A percentile compares a stretch with the other conserved stretches of the same genome.
These are phyloP conservation scores for Euzetes globulus DNA, from an alignment of 2,888 invertebrate genomes.

Conservation along the genomic window DNA sequence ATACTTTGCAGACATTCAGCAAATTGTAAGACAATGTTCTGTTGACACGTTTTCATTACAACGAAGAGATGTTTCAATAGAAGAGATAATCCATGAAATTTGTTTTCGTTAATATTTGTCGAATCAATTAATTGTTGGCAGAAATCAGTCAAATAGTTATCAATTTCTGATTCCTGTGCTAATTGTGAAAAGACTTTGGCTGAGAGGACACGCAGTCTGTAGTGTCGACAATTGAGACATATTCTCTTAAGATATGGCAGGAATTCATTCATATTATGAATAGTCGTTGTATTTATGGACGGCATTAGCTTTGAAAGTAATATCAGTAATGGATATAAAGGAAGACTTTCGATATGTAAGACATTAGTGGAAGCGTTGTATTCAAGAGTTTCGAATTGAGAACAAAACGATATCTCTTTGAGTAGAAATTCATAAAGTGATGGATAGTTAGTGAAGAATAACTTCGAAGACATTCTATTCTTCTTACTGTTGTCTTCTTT, in stretches of 20 bases:
- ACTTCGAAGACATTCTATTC: slow-evolving; percentile 27
- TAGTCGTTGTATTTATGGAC: slow-evolving; percentile 13
- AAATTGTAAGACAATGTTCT: background rate
- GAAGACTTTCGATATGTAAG: slow-evolving; percentile 1
- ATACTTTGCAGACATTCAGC: background rate
- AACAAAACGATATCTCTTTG: slow-evolving; percentile 22
- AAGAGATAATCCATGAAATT: slow-evolving; percentile 19
- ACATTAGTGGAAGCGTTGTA: background rate
- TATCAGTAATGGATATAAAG: slow-evolving; percentile 30
- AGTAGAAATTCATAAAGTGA: slow-evolving; percentile 56
- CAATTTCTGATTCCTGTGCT: slow-evolving; percentile 2
- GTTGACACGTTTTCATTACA: background rate
- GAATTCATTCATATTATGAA: slow-evolving; percentile 26
- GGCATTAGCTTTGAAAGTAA: slow-evolving; percentile 28
- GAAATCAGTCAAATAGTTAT: background rate
- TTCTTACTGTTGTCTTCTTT: slow-evolving; percentile 9
- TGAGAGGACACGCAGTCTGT: slow-evolving; percentile 28
- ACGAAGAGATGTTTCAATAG: background rate
- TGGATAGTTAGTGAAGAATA: slow-evolving; percentile 70
- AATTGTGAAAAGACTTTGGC: slow-evolving; percentile 26
- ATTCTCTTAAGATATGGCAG: slow-evolving; percentile 12
- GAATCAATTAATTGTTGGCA: background rate
- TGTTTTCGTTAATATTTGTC: background rate
- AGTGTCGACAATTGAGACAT: slow-evolving; percentile 30
- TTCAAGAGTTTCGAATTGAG: background rate